Evolutionary conservation across 1,140 invertebrate genomes (phyloP).

Genomic region (Propsilocerus akamusi): DNA sequence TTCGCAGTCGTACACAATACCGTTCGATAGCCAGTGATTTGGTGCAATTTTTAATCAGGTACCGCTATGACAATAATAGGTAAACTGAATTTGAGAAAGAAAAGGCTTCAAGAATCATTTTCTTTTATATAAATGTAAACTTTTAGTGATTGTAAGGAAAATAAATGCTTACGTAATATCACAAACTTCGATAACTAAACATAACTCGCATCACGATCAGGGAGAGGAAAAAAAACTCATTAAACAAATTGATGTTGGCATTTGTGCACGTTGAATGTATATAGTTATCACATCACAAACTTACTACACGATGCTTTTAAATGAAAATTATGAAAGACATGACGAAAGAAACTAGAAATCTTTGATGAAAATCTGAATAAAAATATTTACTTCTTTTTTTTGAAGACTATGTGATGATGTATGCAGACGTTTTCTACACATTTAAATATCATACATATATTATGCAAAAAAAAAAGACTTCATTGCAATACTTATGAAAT

Average conservation of each 20-base stretch:
- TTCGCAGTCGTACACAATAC: neutral
- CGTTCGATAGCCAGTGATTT: neutral
- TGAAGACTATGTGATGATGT: no score
- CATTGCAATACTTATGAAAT: no score
- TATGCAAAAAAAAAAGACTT: no score
- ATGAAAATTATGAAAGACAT: no score
- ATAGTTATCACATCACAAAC: no score
- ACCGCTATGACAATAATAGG: neutral
- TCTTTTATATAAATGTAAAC: neutral
- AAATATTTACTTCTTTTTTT: no score
- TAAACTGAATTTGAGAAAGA: neutral
- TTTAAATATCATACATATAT: no score
- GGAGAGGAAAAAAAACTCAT: neutral
- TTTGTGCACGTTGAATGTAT: no score
- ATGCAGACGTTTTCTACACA: no score
- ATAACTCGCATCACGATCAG: neutral
- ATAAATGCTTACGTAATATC: neutral
- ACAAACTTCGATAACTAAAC: neutral
- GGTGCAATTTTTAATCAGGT: neutral
- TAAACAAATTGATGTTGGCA: neutral
- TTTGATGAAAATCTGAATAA: no score
- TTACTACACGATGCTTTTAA: no score
- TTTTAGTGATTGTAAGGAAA: neutral
- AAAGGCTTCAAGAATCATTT: neutral
- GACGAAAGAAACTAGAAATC: no score